Conservation (phyloP, 1,140 invertebrate species). For the Drosophila lacteicornis region DNA sequence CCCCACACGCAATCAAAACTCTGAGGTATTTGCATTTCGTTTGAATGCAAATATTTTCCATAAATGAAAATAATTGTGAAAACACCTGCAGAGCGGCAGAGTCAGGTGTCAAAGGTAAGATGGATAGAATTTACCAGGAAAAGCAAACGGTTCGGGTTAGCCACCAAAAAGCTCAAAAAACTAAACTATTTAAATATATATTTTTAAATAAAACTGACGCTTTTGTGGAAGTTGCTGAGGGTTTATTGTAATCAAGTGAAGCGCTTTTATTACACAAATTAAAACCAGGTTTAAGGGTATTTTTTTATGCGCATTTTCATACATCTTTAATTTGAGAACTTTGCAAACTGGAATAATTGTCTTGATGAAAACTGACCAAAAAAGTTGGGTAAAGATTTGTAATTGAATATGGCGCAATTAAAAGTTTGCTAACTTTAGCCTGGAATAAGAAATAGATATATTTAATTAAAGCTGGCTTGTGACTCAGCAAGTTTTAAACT, state of each 20-base stretch:
- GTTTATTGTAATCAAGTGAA: background rate
- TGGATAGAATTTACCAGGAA: background rate
- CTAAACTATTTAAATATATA: background rate
- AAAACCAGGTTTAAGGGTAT: background rate
- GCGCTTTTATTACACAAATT: background rate
- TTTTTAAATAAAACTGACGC: background rate
- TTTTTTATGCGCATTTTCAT: background rate
- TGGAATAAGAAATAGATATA: slow-evolving; percentile 4
- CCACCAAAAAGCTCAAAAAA: background rate
- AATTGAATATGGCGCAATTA: slow-evolving; percentile 16
- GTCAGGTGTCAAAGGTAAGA: background rate
- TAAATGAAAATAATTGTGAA: slow-evolving; percentile 19
- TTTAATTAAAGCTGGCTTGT: background rate
- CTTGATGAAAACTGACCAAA: slow-evolving; percentile 1
- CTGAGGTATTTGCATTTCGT: slow-evolving; percentile 28
- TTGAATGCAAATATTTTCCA: slow-evolving; percentile 34
- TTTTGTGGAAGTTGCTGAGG: background rate
- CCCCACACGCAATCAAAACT: slow-evolving; percentile 23
- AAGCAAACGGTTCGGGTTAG: background rate
- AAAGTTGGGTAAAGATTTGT: slow-evolving; percentile 6
- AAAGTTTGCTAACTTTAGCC: slow-evolving; percentile 1
- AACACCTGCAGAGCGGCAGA: background rate
- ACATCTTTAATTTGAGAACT: slow-evolving; percentile 6
- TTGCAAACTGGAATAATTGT: background rate
- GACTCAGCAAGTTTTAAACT: background rate